These are phyloP conservation scores for Catharus minimus DNA, from an alignment of 2,113 vertebrate genomes.

Conservation along the genomic window DNA sequence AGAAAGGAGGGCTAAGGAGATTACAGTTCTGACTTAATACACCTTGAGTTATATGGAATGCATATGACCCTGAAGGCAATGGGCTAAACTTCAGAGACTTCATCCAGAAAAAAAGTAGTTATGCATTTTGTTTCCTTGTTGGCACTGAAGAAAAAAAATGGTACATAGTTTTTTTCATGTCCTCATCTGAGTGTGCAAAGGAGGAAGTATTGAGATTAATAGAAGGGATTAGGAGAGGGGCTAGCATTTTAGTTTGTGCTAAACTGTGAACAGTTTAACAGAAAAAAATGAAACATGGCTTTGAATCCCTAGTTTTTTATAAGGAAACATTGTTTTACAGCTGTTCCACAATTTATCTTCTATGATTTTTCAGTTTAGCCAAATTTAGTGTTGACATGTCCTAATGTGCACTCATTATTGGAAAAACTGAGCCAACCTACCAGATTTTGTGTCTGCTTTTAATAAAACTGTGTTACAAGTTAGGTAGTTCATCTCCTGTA, in stretches of 20 bases:
- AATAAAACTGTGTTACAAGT: not conserved
- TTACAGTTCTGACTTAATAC: not conserved
- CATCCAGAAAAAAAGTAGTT: not conserved
- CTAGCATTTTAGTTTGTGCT: not conserved
- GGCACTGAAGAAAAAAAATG: not conserved
- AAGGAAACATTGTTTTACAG: not conserved
- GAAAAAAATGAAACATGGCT: not conserved
- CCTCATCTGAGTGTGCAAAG: not conserved
- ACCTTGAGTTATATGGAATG: not conserved
- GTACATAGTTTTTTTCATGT: not conserved
- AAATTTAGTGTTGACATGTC: not conserved
- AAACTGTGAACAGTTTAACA: not conserved
- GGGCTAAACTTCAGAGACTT: not conserved
- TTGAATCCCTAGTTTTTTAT: not conserved
- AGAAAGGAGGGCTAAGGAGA: not conserved
- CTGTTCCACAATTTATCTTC: not conserved
- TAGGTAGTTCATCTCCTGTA: not conserved
- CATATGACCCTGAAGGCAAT: not conserved
- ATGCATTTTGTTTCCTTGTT: not conserved
- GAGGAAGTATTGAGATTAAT: not conserved
- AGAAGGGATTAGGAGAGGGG: not conserved
- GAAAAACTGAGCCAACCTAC: not conserved
- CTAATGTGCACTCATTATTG: not conserved
- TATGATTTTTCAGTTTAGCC: not conserved
- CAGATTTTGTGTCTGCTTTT: not conserved